Base-by-base conservation (phyloP, 2,888 invertebrate species). In the Drosophila ezoana region DNA sequence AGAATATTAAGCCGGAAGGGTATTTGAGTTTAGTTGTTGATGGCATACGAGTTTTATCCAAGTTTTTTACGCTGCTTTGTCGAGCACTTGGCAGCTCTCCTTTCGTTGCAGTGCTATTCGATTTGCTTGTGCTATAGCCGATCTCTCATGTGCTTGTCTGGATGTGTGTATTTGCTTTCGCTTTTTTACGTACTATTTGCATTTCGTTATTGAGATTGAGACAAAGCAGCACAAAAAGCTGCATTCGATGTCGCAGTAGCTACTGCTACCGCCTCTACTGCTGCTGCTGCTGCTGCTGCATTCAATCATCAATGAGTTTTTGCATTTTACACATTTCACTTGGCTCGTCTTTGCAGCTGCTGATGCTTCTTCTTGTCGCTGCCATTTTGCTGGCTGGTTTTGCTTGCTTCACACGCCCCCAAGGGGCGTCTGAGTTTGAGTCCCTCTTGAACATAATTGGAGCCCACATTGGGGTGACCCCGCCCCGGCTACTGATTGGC, bases 121-220 rank as follows among this genome's bases (percentile, higher is more conserved):
- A 47, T 53, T 72, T 44, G 57, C 66, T 38, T 54, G 32, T 53
- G 52, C 54, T 33, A 23, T 43, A 18, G 64, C 38, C 72, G 57
- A 67, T 72, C 76, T 64, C 58, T 62, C 51, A 47, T 67, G 49
- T 54, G 54, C 37, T 54, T 63, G 56, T 54, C 33, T 51, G 45
- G 33, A 47, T 65, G 60, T 76, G 78, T 71, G 74, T 81, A 66
- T 73, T 82, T 82, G 82, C 81, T 79, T 83, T 84, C 66, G 66
- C 77, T 84, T 77, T 82, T 56, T 63, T 78, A 52, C 35, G 60
- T 86, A 28, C 28, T 28, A 86, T 86, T 86, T 87, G 87, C 87
- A 86, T 86, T 86, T 86, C 79, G 87, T 83, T 86, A 86, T 86
- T 86, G 85, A 82, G 85, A 79, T 87, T 87, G 85, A 82, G 83